phyloP scores from a whole-genome alignment of 2,113 vertebrate species.

The Catharus bicknelli region DNA sequence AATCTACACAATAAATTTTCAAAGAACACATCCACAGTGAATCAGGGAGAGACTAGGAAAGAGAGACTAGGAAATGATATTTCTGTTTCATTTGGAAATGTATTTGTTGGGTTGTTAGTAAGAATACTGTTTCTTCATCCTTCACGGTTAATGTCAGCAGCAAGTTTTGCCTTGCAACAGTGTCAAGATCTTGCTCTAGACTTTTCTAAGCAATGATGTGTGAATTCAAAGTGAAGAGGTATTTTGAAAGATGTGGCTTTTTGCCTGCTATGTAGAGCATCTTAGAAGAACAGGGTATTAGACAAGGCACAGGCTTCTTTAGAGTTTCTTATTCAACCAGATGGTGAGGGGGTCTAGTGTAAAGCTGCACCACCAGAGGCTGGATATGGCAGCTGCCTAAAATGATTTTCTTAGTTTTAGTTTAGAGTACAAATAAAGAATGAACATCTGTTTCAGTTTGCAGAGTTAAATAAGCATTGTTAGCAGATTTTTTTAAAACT shows the following conservation, averaged over 20 bases:
- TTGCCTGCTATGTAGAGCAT: not conserved
- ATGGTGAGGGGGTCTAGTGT: not conserved
- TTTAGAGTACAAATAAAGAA: not conserved
- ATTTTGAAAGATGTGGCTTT: not conserved
- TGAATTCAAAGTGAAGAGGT: not conserved
- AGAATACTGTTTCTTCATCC: not conserved
- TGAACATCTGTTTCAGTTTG: not conserved
- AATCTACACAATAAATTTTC: not conserved
- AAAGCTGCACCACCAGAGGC: not conserved
- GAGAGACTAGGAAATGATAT: not conserved
- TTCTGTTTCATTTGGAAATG: not conserved
- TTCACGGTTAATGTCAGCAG: not conserved
- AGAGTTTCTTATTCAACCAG: not conserved
- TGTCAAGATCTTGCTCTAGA: not conserved
- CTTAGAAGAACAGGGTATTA: not conserved
- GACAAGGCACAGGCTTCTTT: not conserved
- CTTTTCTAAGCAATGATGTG: not conserved
- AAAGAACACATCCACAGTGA: not conserved
- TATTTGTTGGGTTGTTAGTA: not conserved
- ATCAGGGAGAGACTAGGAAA: not conserved
- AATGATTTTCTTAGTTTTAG: not conserved
- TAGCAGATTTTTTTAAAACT: not conserved
- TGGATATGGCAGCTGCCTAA: not conserved
- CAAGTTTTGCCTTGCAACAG: not conserved
- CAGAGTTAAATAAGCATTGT: not conserved